Evolutionary conservation across 30 jellyfish, hydroid and myxozoan genomes (phyloP), one percentile per base, ranked within the genome.

Genomic region (Euphysa ruthae): DNA sequence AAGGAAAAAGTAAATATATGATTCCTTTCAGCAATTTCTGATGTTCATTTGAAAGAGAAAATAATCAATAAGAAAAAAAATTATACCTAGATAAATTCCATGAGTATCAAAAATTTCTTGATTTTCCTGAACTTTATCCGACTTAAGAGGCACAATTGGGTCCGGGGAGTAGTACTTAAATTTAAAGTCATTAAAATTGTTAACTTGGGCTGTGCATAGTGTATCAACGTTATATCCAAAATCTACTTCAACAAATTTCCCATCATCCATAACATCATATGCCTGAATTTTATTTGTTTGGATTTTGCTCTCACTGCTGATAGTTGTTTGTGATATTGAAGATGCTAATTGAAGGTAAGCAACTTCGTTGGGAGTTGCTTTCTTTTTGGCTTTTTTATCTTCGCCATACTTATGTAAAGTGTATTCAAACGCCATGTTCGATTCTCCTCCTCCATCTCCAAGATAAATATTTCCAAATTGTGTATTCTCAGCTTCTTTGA

Each of bases 391-490:
- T 25, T 63, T 63, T 49, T 61, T 49, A 8, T 82, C 95, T 51
- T 82, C 95, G 24, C 89, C 89, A 23, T 71, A 69, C 4, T 88
- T 82, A 1, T 71, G 69, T 6, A 77, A 76, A 18, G 95, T 73
- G 56, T 82, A 82, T 28, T 82, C 95, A 50, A 73, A 82, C 0
- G 95, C 94, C n/a, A n/a, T n/a, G n/a, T n/a, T n/a, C n/a, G n/a
- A n/a, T n/a, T n/a, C n/a, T n/a, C n/a, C n/a, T n/a, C n/a, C n/a
- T n/a, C n/a, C 52, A 38, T 38, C n/a, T 8, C n/a, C 52, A 8
- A n/a, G 52, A 8, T 8, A 12, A 38, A 8, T n/a, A 38, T 38
- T 38, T 38, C 52, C 52, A 12, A 38, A 8, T 8, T 38, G n/a
- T 38, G n/a, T 38, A 38, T 38, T 12, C 52, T 38, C 14, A 38